These are phyloP conservation scores for Euglossa dilemma DNA, from an alignment of 1,140 invertebrate species.

Conservation along the genomic window DNA sequence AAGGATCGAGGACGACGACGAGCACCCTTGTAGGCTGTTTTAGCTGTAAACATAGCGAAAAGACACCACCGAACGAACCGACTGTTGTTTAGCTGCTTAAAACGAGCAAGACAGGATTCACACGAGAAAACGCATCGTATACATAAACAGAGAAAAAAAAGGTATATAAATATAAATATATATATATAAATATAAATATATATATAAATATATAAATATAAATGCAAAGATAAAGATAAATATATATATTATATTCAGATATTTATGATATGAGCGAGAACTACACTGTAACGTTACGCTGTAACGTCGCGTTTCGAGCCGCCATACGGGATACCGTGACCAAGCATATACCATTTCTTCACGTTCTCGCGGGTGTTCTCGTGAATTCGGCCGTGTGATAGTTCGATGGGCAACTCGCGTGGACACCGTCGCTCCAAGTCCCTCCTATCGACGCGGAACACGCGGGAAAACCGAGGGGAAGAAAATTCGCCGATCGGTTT, in stretches of 20 bases:
- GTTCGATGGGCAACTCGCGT: not conserved
- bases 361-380: not conserved
- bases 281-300: not conserved
- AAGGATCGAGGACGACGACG: not conserved
- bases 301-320: slow-evolving; percentile 12
- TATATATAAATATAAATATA: slow-evolving; percentile 28
- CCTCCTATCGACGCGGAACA: not conserved
- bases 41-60: slow-evolving; percentile 9
- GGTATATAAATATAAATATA: slow-evolving; percentile 47
- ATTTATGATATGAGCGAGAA: slow-evolving; percentile 57
- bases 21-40: slow-evolving; percentile 15
- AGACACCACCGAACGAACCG: slow-evolving; percentile 28
- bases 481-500: not conserved
- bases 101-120: slow-evolving; percentile 3
- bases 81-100: slow-evolving; percentile 29
- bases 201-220: slow-evolving; percentile 29
- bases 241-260: slow-evolving; percentile 63
- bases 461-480: not conserved
- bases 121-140: slow-evolving; percentile 25
- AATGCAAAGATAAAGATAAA: slow-evolving; percentile 45
- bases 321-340: slow-evolving; percentile 1
- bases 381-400: slow-evolving; percentile 23
- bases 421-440: slow-evolving; percentile 9
- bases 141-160: slow-evolving; percentile 32
- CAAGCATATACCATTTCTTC: not conserved